Evolutionary conservation across 2,113 vertebrate genomes (phyloP).

Genomic region (Silurus glanis): DNA sequence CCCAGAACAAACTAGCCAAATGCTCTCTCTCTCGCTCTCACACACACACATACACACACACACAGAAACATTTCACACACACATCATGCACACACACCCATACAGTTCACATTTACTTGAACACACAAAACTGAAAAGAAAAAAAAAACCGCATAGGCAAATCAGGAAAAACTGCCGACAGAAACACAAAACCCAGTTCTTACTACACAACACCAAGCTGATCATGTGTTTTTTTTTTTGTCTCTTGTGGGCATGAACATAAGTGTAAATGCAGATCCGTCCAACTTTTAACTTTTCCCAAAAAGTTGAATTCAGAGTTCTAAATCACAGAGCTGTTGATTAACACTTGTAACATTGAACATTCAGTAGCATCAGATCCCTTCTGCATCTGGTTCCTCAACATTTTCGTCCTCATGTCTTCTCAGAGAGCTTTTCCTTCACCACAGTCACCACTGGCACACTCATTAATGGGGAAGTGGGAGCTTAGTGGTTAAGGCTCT

Average conservation of each 20-base stretch:
- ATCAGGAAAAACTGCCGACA: not conserved
- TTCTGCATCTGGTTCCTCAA: too few species aligned
- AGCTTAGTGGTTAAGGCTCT: too few species aligned
- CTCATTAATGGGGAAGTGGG: too few species aligned
- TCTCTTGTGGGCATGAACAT: not conserved
- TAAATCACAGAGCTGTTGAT: too few species aligned
- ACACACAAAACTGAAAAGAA: too few species aligned
- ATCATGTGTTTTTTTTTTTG: not conserved
- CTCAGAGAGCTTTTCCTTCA: too few species aligned
- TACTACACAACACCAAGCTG: not conserved
- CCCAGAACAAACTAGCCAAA: constrained; percentile 6
- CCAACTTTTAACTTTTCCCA: not conserved
- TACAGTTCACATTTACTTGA: too few species aligned
- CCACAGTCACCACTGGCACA: too few species aligned
- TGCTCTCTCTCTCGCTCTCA: not conserved
- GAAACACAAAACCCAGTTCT: not conserved
- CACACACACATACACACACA: constrained; percentile 4
- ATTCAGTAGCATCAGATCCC: too few species aligned
- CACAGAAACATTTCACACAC: not conserved
- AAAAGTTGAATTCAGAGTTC: too few species aligned
- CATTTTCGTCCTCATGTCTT: too few species aligned
- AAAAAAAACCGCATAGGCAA: not conserved
- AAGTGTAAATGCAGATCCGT: not conserved
- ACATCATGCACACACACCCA: not conserved
- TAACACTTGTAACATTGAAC: too few species aligned